A percentile compares a stretch with the other conserved stretches of the same genome.
phyloP scores from a whole-genome alignment of 2,888 invertebrate species.

The Orthosia gracilis region DNA sequence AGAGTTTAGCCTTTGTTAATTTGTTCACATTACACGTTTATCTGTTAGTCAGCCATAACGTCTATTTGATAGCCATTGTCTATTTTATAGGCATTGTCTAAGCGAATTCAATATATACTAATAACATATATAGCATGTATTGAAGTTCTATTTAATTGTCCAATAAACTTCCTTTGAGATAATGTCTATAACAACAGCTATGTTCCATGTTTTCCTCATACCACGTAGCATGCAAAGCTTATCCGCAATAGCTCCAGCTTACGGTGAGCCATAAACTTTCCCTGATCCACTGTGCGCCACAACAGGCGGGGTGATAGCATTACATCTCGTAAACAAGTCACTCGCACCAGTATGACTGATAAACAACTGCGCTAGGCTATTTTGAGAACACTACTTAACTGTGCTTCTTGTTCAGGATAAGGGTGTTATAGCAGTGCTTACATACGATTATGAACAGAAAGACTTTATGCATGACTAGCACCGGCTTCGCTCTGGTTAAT shows the following conservation, averaged over 20 bases:
- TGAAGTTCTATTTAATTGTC: no score
- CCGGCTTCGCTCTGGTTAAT: no score
- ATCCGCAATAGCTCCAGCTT: not conserved
- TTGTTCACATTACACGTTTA: not conserved
- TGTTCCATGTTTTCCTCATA: not conserved
- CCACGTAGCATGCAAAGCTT: not conserved
- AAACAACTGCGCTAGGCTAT: conserved; percentile 29
- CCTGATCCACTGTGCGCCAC: conserved; percentile 2
- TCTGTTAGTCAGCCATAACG: not conserved
- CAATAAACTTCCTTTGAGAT: no score
- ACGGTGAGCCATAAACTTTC: conserved; percentile 7
- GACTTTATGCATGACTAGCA: no score
- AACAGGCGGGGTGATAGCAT: not conserved
- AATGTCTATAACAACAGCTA: no score
- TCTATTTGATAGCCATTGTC: not conserved
- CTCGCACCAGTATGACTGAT: conserved; percentile 21
- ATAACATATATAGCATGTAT: no score
- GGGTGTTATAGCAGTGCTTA: not conserved
- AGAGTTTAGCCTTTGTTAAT: no score
- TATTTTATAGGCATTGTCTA: not conserved
- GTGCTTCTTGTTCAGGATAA: not conserved
- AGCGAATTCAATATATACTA: not conserved
- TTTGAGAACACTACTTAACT: conserved; percentile 31
- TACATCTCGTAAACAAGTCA: conserved; percentile 44
- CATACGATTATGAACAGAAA: not conserved